Evolutionary conservation across 2,113 vertebrate genomes (phyloP), one percentile per base, ranked within the genome.

Genomic region (Burhinus bistriatus): DNA sequence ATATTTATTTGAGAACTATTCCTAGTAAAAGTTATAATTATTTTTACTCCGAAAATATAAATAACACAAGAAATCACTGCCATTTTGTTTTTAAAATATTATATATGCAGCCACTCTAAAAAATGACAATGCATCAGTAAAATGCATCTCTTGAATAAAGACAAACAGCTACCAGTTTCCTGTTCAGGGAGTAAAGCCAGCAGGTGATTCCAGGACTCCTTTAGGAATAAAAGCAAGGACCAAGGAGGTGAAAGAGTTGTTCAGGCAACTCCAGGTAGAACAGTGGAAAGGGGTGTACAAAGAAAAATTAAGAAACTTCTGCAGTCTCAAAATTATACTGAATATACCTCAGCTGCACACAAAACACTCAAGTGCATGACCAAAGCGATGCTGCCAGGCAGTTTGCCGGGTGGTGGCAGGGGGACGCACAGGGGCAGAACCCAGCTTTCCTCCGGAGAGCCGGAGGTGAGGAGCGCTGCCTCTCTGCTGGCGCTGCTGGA

Each of bases 1-100:
- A 95, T 87, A 95, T 87, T 95, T 92, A 88, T 91, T 93, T 91
- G 95, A 95, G 62, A 87, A 83, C 34, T 66, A 61, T 64, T 92
- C 36, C 45, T 68, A 54, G 11, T 82, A 70, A 86, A 66, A 86
- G 14, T 73, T 73, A 29, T 38, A 76, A 91, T 81, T 80, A 73
- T 75, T 93, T 95, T 87, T 73, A 68, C 38, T 72, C 21, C 8
- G 75, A 59, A 92, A 73, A 30, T 16, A 91, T 73, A 96, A 94
- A 52, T 69, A 83, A 69, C 59, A 76, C 23, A 55, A 78, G 29
- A 10, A 81, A 86, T 93, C 92, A 64, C 17, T 82, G 30, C 7
- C 20, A 54, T 57, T 29, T 18, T 40, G 59, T 9, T 76, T 68
- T 73, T 22, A 25, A 72, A 92, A 57, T 62, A 68, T 19, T 64